Evolutionary conservation across 2,113 vertebrate genomes (phyloP).

Genomic region (Tychaedon coryphoeus): DNA sequence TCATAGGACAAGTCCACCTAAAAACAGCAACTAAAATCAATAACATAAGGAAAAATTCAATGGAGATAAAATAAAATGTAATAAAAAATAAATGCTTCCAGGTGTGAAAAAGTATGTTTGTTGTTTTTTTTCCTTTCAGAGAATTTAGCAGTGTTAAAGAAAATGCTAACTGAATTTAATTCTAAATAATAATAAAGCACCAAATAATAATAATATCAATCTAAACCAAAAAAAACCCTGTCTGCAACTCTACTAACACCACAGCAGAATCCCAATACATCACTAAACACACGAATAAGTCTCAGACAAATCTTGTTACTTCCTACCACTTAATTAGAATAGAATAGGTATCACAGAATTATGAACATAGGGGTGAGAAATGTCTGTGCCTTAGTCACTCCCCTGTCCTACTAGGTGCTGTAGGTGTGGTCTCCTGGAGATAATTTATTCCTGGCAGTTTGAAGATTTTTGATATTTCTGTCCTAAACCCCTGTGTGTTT

Average conservation of each 20-base stretch:
- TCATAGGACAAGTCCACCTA: accelerated
- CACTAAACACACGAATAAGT: not conserved
- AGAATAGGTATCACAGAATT: not conserved
- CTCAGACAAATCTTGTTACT: not conserved
- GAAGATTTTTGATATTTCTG: accelerated
- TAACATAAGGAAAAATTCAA: not conserved
- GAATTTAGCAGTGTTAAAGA: not conserved
- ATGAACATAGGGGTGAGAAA: not conserved
- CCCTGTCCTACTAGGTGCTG: no score
- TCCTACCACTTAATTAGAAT: not conserved
- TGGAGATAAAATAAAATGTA: not conserved
- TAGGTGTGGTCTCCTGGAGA: accelerated
- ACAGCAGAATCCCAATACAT: not conserved
- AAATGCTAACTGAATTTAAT: not conserved
- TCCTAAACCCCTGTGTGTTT: not conserved
- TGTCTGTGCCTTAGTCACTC: not conserved
- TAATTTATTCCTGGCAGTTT: not conserved
- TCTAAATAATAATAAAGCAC: not conserved
- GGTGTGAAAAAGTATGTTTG: not conserved
- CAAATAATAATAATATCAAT: not conserved
- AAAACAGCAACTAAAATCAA: not conserved
- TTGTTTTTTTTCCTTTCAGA: not conserved
- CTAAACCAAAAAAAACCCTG: not conserved
- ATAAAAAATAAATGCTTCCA: not conserved
- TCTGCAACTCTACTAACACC: not conserved